Conservation (phyloP, 2,797 vertebrate species). For the Heteromormyrus szaboi region DNA sequence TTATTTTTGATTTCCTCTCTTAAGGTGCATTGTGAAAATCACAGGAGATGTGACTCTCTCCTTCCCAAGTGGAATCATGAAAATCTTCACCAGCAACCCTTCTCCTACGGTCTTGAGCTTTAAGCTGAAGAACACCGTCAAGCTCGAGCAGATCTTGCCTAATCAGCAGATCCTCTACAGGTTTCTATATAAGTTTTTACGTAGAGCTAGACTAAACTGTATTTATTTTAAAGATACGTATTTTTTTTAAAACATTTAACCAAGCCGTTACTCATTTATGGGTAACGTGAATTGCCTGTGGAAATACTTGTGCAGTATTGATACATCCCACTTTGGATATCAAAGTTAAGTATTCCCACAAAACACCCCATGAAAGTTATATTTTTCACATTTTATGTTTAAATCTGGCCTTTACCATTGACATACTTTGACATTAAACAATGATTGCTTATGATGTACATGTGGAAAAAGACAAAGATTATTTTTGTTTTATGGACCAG, state of each 20-base stretch:
- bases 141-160: constrained; percentile 89
- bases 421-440: not conserved
- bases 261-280: not conserved
- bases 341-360: not conserved
- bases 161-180: constrained; percentile 92
- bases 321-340: not conserved
- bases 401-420: not conserved
- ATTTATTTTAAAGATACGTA: not conserved
- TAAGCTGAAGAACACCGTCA: constrained; percentile 83
- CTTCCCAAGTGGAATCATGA: constrained; percentile 94
- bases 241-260: not conserved
- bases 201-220: not conserved
- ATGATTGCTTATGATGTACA: not conserved
- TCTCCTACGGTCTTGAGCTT: constrained; percentile 88
- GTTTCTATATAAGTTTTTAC: constrained; percentile 48
- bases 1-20: constrained; percentile 18
- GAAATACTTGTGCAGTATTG: not conserved
- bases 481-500: not conserved
- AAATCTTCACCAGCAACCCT: constrained; percentile 88
- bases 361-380: not conserved
- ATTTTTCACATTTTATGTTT: not conserved
- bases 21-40: constrained; percentile 97
- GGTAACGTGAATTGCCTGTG: not conserved
- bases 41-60: constrained; percentile 96
- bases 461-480: not conserved